phyloP scores from a whole-genome alignment of 2,113 vertebrate genomes.

The Neomonachus schauinslandi region DNA sequence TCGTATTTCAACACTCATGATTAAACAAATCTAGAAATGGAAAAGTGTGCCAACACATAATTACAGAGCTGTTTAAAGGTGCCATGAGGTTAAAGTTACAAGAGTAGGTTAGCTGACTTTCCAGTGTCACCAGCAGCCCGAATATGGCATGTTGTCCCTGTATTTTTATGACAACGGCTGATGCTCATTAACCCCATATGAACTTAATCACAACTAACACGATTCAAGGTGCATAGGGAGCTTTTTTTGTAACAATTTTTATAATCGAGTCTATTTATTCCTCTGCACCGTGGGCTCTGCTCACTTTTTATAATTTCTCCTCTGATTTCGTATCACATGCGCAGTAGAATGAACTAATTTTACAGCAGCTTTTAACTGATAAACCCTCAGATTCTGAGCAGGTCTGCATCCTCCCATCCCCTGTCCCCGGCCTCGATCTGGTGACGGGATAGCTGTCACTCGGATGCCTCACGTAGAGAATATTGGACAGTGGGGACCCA shows the following conservation, averaged over 20 bases:
- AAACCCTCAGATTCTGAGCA: rapidly evolving
- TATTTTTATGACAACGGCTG: neutral
- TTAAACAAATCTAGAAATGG: neutral
- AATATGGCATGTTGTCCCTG: neutral
- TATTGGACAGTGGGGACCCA: no score
- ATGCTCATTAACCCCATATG: neutral
- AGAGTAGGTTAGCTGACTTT: neutral
- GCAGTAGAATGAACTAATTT: neutral
- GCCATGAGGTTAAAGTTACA: neutral
- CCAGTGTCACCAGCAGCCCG: neutral
- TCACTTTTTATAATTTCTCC: neutral
- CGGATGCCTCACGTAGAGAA: neutral
- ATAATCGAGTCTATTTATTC: neutral
- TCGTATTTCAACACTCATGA: neutral
- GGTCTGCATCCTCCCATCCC: rapidly evolving
- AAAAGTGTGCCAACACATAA: neutral
- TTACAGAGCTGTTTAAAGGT: neutral
- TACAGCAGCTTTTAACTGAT: neutral
- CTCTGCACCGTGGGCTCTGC: neutral
- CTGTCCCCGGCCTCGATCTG: neutral
- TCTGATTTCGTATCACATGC: neutral
- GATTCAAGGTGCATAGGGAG: neutral
- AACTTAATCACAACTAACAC: neutral
- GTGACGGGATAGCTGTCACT: no score
- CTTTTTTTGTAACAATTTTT: neutral